phyloP scores from a whole-genome alignment of 2,888 invertebrate species.

The Leptarthrus brevirostris region DNA sequence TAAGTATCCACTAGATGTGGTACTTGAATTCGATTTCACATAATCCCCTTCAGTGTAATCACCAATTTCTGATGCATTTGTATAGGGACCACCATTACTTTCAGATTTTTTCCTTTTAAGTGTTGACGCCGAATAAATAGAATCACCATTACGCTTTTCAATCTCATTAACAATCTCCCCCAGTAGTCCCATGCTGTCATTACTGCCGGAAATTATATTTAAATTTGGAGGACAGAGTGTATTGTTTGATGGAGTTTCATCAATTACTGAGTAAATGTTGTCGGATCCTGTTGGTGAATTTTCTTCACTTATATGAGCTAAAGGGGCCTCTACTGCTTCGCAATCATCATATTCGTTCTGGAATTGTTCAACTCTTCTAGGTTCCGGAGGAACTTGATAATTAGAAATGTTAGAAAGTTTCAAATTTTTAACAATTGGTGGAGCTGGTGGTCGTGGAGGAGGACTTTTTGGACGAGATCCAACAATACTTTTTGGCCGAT shows the following conservation, averaged over 20 bases:
- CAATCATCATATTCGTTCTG: conserved; percentile 82
- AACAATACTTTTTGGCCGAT: conserved; percentile 80
- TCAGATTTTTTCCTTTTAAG: conserved; percentile 71
- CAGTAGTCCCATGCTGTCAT: conserved; percentile 80
- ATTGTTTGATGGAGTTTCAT: conserved; percentile 75
- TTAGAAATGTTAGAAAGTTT: conserved; percentile 69
- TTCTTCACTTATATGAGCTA: conserved; percentile 74
- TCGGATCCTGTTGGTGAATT: conserved; percentile 71
- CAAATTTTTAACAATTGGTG: conserved; percentile 63
- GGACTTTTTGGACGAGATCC: conserved; percentile 79
- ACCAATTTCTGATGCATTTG: conserved; percentile 71
- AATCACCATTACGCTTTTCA: conserved; percentile 85
- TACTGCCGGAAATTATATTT: conserved; percentile 69
- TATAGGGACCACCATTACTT: conserved; percentile 70
- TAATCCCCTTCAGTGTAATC: conserved; percentile 74
- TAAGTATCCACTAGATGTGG: conserved; percentile 79
- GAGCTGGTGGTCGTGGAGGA: conserved; percentile 77
- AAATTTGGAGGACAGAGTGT: conserved; percentile 67
- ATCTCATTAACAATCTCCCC: conserved; percentile 91
- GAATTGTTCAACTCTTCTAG: conserved; percentile 57
- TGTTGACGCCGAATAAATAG: conserved; percentile 85
- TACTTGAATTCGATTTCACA: conserved; percentile 71
- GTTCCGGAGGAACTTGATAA: conserved; percentile 70
- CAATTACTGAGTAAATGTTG: conserved; percentile 89
- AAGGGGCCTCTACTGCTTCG: conserved; percentile 71